Percentiles rank a stretch among this genome's conserved stretches.
Evolutionary conservation across 53 echinoderm and acorn worm genomes (phyloP).

Genomic region (Henricia sp.): DNA sequence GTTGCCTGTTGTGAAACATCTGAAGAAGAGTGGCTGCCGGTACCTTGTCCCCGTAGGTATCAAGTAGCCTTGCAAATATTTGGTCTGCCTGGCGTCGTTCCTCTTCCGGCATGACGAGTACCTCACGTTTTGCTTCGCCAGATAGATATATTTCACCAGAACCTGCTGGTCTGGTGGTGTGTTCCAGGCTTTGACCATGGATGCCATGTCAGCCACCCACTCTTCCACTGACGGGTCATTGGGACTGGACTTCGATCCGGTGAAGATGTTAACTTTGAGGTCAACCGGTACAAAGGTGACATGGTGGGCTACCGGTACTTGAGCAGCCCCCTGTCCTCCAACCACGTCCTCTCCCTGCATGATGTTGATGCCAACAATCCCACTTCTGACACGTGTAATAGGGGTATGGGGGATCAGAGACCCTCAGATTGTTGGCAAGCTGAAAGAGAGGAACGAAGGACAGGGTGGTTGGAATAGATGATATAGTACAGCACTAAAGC

Average conservation of each 20-base stretch:
- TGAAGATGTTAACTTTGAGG: not conserved
- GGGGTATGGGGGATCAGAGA: not conserved
- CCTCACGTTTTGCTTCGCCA: constrained; percentile 10
- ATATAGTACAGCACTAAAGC: constrained; percentile 16
- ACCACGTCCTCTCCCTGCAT: not conserved
- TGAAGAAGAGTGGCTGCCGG: constrained; percentile 8
- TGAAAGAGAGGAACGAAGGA: not conserved
- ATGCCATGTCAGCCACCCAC: not conserved
- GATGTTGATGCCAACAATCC: not conserved
- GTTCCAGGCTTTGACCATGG: not conserved
- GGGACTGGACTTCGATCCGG: not conserved
- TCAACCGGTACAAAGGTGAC: not conserved
- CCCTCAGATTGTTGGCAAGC: no score
- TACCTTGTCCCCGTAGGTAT: constrained; percentile 9
- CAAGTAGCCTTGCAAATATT: not conserved
- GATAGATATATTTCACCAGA: not conserved
- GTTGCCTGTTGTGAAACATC: constrained; percentile 23
- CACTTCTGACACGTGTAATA: constrained; percentile 14
- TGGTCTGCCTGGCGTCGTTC: not conserved
- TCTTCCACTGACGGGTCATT: constrained; percentile 18
- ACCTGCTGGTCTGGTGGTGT: not conserved
- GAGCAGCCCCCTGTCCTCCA: not conserved
- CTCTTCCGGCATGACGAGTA: constrained; percentile 7
- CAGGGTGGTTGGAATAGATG: not conserved
- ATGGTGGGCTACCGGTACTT: not conserved